Percentiles rank a stretch among this genome's conserved stretches.
phyloP scores from a whole-genome alignment of 2,888 invertebrate species.

The Platerodrilus igneus region DNA sequence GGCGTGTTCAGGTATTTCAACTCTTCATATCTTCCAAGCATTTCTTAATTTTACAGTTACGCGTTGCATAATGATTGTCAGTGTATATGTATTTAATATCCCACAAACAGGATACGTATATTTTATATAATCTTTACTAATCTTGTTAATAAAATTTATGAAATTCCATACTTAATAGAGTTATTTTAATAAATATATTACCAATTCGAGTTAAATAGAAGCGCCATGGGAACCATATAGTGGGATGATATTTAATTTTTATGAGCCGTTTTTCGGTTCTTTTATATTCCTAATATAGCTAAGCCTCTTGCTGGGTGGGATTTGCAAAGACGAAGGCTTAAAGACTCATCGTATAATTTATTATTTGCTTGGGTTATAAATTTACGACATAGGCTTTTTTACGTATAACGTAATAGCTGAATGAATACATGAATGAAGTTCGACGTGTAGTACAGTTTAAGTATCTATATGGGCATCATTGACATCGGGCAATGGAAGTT shows the following conservation, averaged over 20 bases:
- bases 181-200: too few species aligned
- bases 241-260: constrained; percentile 8
- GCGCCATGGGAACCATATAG: constrained; percentile 2
- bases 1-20: constrained; percentile 19
- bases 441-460: too few species aligned
- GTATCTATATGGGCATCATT: too few species aligned
- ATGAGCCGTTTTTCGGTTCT: constrained; percentile 13
- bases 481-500: too few species aligned
- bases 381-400: too few species aligned
- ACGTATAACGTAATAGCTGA: too few species aligned
- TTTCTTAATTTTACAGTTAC: constrained; percentile 19
- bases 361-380: constrained; percentile 17
- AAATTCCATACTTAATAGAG: neutral
- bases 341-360: constrained; percentile 16
- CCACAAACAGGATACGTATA: neutral
- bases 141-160: neutral
- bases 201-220: too few species aligned
- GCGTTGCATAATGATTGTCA: constrained; percentile 16
- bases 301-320: constrained; percentile 20
- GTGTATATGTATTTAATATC: neutral
- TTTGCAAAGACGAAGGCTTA: constrained; percentile 13
- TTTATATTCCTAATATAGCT: constrained; percentile 6
- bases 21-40: constrained; percentile 18
- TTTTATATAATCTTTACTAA: neutral
- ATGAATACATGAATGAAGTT: too few species aligned